These are phyloP conservation scores for Calephelis virginiensis DNA, from an alignment of 1,140 invertebrate genomes.

Conservation along the genomic window DNA sequence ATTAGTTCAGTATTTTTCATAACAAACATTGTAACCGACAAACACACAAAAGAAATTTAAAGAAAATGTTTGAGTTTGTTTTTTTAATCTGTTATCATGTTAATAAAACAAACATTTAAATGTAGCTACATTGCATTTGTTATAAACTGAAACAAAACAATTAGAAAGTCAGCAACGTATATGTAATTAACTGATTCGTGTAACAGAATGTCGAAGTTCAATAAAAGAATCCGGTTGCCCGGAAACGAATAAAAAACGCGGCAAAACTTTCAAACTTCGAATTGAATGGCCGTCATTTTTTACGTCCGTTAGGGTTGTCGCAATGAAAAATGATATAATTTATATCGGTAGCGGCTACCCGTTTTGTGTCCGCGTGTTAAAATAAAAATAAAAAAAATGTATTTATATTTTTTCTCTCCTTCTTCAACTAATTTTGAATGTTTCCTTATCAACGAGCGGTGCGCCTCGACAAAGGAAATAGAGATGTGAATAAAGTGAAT, in stretches of 20 bases:
- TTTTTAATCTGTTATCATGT: too few relatives aligned
- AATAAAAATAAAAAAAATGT: constrained; percentile 57
- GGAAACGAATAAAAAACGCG: constrained; percentile 76
- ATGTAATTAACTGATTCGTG: constrained; percentile 19
- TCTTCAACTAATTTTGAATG: constrained; percentile 75
- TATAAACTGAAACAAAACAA: neutral
- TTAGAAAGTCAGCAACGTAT: constrained; percentile 22
- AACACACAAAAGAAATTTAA: too few relatives aligned
- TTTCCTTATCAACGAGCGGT: constrained; percentile 75
- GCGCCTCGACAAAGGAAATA: constrained; percentile 65
- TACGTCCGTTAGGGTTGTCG: constrained; percentile 74
- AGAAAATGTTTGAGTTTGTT: too few relatives aligned
- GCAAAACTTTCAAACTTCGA: constrained; percentile 74
- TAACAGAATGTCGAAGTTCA: constrained; percentile 46
- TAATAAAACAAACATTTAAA: too few relatives aligned
- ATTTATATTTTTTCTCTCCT: constrained; percentile 71
- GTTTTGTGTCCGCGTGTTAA: constrained; percentile 73
- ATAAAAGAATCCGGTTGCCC: constrained; percentile 70
- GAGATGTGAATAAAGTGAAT: constrained; percentile 36
- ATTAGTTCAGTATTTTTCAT: too few relatives aligned
- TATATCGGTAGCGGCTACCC: constrained; percentile 75
- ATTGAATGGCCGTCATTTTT: constrained; percentile 76
- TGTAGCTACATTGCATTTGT: neutral
- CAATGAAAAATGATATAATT: constrained; percentile 78
- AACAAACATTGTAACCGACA: too few relatives aligned